Evolutionary conservation across 2,113 vertebrate species (phyloP).

Genomic region (Paradoxurus hermaphroditus): DNA sequence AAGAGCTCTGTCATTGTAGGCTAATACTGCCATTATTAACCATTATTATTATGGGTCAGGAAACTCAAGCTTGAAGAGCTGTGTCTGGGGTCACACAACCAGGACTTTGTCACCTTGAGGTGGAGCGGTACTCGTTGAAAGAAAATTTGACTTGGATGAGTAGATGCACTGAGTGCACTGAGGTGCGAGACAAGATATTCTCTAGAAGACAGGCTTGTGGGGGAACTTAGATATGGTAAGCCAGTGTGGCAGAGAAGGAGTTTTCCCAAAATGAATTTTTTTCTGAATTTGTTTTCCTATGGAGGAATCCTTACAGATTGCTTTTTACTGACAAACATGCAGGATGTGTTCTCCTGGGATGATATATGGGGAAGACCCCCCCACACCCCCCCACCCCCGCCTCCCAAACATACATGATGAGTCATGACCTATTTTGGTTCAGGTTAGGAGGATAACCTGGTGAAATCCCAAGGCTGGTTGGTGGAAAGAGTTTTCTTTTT

Average conservation of each 20-base stretch:
- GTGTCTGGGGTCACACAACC: not conserved
- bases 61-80: not conserved
- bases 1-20: not conserved
- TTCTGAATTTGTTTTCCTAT: not conserved
- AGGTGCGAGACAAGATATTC: no score
- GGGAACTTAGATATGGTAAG: not conserved
- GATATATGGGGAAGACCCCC: not conserved
- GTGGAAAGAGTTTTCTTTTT: not conserved
- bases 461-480: constrained; percentile 46
- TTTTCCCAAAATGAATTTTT: not conserved
- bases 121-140: not conserved
- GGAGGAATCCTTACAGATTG: not conserved
- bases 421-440: not conserved
- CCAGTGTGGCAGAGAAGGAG: not conserved
- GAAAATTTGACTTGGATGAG: not conserved
- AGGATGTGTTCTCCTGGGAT: not conserved
- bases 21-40: not conserved
- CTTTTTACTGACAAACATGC: not conserved
- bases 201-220: not conserved
- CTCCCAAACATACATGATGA: not conserved
- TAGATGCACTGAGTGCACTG: not conserved
- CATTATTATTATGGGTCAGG: not conserved
- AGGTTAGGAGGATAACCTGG: not conserved
- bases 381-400: not conserved
- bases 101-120: not conserved